These are phyloP conservation scores for Scaptomyza polygonia DNA, from an alignment of 2,888 invertebrate species.

Conservation along the genomic window DNA sequence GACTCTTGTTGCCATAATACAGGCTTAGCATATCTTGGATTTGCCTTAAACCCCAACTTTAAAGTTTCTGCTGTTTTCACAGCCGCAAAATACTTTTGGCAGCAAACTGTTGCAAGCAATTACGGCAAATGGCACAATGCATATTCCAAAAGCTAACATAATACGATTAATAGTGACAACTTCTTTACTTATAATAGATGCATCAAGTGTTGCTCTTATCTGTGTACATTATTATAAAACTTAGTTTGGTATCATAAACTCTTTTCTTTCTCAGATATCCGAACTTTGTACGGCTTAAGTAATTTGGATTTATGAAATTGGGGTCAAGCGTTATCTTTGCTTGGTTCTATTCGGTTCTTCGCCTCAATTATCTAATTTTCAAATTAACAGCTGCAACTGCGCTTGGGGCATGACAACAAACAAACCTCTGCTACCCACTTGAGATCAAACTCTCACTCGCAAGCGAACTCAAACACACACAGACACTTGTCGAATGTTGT, in stretches of 20 bases:
- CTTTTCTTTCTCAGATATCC: not conserved
- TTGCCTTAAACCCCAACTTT: slow-evolving; percentile 33
- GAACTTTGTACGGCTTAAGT: not conserved
- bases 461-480: not conserved
- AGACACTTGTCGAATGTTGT: slow-evolving; percentile 21
- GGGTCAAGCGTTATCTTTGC: slow-evolving; percentile 55
- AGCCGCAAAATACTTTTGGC: slow-evolving; percentile 20
- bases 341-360: slow-evolving; percentile 21
- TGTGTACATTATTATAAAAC: not conserved
- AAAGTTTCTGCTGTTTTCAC: slow-evolving; percentile 19
- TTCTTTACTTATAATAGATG: slow-evolving; percentile 4
- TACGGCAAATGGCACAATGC: slow-evolving; percentile 21
- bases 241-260: not conserved
- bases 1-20: slow-evolving; percentile 14
- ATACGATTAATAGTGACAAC: not conserved
- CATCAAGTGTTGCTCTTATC: slow-evolving; percentile 7
- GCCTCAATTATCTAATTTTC: slow-evolving; percentile 71
- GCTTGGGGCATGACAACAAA: slow-evolving; percentile 37
- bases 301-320: slow-evolving; percentile 33
- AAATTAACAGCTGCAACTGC: slow-evolving; percentile 70
- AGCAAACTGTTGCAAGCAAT: slow-evolving; percentile 17
- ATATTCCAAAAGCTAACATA: slow-evolving; percentile 6
- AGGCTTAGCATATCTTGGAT: slow-evolving; percentile 13
- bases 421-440: slow-evolving; percentile 10
- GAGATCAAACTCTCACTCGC: slow-evolving; percentile 15